Conservation (phyloP, 2,797 vertebrate species). For the Psittacula derbiana region DNA sequence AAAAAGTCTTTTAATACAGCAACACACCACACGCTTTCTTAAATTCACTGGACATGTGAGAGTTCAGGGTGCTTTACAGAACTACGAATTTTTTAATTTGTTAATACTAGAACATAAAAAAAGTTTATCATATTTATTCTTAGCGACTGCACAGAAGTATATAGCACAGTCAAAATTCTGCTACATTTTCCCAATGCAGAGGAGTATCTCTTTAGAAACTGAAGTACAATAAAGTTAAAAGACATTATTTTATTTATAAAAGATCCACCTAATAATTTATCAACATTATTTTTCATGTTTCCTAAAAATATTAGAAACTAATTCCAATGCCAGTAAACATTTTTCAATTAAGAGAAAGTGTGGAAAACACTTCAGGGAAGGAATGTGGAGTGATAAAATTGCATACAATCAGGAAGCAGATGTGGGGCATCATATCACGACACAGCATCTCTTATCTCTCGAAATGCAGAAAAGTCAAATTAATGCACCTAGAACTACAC, state of each 20-base stretch:
- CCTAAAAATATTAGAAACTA: neutral
- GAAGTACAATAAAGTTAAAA: neutral
- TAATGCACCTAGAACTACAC: neutral
- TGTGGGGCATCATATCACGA: neutral
- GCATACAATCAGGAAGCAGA: neutral
- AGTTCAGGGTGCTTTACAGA: neutral
- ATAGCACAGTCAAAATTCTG: neutral
- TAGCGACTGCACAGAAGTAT: neutral
- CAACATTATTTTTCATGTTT: neutral
- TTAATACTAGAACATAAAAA: neutral
- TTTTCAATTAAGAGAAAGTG: neutral
- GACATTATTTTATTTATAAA: slow-evolving; percentile 33
- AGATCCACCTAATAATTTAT: slow-evolving; percentile 7
- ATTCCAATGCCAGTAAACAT: neutral
- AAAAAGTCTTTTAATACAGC: neutral
- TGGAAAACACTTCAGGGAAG: neutral
- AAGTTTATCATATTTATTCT: neutral
- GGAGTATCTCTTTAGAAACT: neutral
- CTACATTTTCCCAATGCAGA: neutral
- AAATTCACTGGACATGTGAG: neutral
- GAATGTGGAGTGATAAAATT: neutral
- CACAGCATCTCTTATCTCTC: neutral
- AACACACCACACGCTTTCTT: neutral
- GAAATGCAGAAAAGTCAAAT: neutral
- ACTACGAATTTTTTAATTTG: neutral